Conservation (phyloP, 2,797 vertebrate species). For the Valencia hispanica region DNA sequence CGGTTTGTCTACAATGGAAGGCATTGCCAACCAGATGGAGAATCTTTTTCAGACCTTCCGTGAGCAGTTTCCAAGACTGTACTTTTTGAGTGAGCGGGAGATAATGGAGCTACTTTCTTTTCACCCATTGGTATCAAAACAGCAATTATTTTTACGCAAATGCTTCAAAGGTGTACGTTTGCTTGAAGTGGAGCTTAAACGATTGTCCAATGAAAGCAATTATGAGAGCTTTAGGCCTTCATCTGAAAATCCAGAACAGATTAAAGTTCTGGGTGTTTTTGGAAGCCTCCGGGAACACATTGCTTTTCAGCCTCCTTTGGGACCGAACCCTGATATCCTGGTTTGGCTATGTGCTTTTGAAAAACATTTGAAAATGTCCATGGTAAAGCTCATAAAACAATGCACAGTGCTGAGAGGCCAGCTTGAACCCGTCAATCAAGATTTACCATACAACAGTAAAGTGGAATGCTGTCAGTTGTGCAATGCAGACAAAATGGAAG, state of each 20-base stretch:
- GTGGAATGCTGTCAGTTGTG: not conserved
- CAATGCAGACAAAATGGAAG: conserved; percentile 3
- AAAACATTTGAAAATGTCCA: conserved; percentile 67
- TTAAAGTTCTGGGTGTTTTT: conserved; percentile 71
- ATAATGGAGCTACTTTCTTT: conserved; percentile 79
- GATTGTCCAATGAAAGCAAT: conserved; percentile 9
- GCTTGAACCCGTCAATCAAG: conserved; percentile 28
- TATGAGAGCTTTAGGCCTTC: conserved; percentile 2
- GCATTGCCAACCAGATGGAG: conserved; percentile 74
- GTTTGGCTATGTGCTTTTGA: conserved; percentile 84
- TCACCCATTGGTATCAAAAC: conserved; percentile 52
- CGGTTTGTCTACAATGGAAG: conserved; percentile 81
- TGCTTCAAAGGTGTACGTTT: conserved; percentile 81
- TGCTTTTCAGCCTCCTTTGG: conserved; percentile 71
- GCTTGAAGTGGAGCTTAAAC: conserved; percentile 68
- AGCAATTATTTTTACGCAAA: conserved; percentile 77
- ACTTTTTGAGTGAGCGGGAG: conserved; percentile 85
- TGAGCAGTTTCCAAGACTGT: conserved; percentile 82
- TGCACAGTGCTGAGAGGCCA: conserved; percentile 71
- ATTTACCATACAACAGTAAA: conserved; percentile 1
- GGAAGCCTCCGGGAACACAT: conserved; percentile 78
- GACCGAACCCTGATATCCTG: conserved; percentile 62
- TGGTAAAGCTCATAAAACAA: conserved; percentile 69
- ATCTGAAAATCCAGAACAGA: conserved; percentile 20
- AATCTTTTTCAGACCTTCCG: conserved; percentile 72